Percentiles rank a stretch among this genome's conserved stretches.
These are phyloP conservation scores for Solea solea DNA, from an alignment of 2,113 vertebrate species.

Conservation along the genomic window DNA sequence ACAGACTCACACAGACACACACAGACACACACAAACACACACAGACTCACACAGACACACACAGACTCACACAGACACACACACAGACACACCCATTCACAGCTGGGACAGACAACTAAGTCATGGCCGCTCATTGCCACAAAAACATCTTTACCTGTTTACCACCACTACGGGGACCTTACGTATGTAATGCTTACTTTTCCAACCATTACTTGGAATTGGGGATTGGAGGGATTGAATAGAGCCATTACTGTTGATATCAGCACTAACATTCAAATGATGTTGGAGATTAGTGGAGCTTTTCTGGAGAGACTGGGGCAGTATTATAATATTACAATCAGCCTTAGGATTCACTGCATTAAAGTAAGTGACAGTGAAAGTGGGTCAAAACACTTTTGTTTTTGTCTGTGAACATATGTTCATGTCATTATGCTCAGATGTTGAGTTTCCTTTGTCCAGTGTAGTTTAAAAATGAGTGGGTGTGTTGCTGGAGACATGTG, in stretches of 20 bases:
- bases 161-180: background rate
- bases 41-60: background rate
- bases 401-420: conserved; percentile 35
- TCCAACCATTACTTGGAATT: conserved; percentile 2
- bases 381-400: conserved; percentile 39
- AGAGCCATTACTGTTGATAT: conserved; percentile 22
- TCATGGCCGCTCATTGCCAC: conserved; percentile 7
- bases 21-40: conserved; percentile 19
- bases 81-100: conserved; percentile 28
- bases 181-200: conserved; percentile 8
- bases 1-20: conserved; percentile 15
- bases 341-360: conserved; percentile 16
- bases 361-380: conserved; percentile 36
- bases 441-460: conserved; percentile 15
- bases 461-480: conserved; percentile 21
- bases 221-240: background rate
- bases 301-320: conserved; percentile 24
- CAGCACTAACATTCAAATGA: conserved; percentile 25
- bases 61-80: background rate
- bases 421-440: conserved; percentile 20
- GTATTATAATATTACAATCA: conserved; percentile 27
- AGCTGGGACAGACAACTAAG: conserved; percentile 17
- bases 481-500: conserved; percentile 20
- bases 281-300: conserved; percentile 33
- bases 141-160: conserved; percentile 3